phyloP scores from a whole-genome alignment of 2,888 invertebrate species.

The Drosophila anceps region DNA sequence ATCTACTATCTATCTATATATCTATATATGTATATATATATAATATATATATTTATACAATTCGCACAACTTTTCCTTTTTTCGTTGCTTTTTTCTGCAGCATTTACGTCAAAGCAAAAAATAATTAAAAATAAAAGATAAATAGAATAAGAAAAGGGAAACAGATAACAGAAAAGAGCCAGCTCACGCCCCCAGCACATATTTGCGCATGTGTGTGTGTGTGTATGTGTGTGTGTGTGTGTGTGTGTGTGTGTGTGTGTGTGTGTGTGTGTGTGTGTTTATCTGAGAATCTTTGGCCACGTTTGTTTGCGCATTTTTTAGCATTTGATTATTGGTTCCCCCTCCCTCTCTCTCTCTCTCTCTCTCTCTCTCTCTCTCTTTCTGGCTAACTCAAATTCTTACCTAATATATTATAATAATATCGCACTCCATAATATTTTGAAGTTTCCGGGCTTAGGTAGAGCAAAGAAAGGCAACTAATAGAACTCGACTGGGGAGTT shows the following conservation, averaged over 20 bases:
- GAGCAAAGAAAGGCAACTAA: background rate
- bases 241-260: conserved; percentile 2
- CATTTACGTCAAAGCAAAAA: conserved; percentile 43
- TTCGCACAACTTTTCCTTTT: conserved; percentile 20
- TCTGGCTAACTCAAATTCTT: background rate
- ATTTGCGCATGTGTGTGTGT: conserved; percentile 7
- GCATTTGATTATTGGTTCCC: conserved; percentile 8
- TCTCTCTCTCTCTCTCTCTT: background rate
- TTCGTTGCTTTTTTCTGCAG: conserved; percentile 15
- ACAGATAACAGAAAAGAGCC: conserved; percentile 4
- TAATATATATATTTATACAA: background rate
- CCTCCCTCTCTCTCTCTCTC: background rate
- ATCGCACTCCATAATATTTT: conserved; percentile 10
- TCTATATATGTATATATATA: background rate
- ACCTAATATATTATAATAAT: conserved; percentile 4
- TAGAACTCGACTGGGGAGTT: background rate
- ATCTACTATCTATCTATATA: background rate
- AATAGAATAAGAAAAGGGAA: conserved; percentile 16
- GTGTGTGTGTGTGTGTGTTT: conserved; percentile 2
- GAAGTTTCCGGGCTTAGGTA: conserved; percentile 8
- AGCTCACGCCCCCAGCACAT: conserved; percentile 46
- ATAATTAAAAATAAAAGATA: conserved; percentile 5
- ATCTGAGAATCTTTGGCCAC: conserved; percentile 31
- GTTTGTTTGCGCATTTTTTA: conserved; percentile 50
- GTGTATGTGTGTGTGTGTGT: background rate